Evolutionary conservation across 2,113 vertebrate genomes (phyloP), one percentile per base, ranked within the genome.

Genomic region (Microcebus murinus): DNA sequence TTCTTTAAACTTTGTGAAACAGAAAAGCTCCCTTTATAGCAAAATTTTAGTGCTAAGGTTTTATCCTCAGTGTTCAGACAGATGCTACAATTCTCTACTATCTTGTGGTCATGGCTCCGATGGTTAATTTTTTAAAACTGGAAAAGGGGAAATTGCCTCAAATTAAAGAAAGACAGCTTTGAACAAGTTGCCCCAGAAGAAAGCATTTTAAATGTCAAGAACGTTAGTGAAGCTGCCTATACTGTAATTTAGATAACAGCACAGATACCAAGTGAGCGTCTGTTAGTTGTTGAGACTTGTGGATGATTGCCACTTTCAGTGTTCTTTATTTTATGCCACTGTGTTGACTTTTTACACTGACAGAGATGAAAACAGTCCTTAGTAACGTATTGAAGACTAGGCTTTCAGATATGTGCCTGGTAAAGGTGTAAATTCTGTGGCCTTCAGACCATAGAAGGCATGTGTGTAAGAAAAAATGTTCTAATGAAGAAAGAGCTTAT

Each of bases 201-300:
- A 96, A 98, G 96, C 95, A 94, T 97, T 98, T 98, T 97, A 98
- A 98, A 98, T 92, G 48, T 97, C 95, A 97, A 97, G 97, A 96
- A 97, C 45, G 76, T 98, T 98, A 96, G 95, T 84, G 97, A 96
- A 97, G 97, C 95, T 98, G 97, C 97, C 96, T 91, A 89, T 90
- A 94, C 97, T 98, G 92, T 98, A 98, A 98, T 99, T 98, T 98
- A 97, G 97, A 98, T 98, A 98, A 98, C 95, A 98, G 86, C 91
- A 68, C 90, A 95, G 98, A 98, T 96, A 97, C 89, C 97, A 90
- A 90, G 70, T 92, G 95, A 71, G 95, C 71, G 93, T 98, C 95
- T 98, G 96, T 98, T 98, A 96, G 97, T 97, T 97, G 98, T 98
- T 95, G 96, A 98, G 98, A 94, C 81, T 86, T 20, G 59, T 97